These are phyloP conservation scores for Sapayoa aenigma DNA, from an alignment of 2,113 vertebrate species.

Conservation along the genomic window DNA sequence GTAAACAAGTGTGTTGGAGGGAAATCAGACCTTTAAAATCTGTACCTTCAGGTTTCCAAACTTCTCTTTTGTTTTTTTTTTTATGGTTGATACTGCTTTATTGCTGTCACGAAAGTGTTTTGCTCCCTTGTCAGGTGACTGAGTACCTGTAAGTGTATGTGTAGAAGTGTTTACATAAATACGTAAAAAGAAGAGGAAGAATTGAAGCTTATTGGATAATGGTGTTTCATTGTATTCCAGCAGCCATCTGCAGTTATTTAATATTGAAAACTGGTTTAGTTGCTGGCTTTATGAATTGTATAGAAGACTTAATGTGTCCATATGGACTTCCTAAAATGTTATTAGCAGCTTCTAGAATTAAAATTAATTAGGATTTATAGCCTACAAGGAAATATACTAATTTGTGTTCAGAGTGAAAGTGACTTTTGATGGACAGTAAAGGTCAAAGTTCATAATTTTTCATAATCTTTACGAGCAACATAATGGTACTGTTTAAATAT, in stretches of 20 bases:
- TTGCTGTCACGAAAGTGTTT: background rate
- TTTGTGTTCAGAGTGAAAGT: conserved; percentile 37
- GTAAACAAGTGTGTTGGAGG: background rate
- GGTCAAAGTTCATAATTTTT: conserved; percentile 48
- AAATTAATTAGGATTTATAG: conserved; percentile 66
- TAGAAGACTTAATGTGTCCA: conserved; percentile 42
- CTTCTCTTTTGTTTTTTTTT: background rate
- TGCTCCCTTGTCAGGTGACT: background rate
- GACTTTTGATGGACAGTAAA: conserved; percentile 52
- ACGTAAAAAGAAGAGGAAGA: background rate
- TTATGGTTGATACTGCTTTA: background rate
- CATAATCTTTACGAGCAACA: conserved; percentile 18
- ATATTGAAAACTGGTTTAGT: conserved; percentile 39
- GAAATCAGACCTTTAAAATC: background rate
- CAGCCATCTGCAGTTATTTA: conserved; percentile 1
- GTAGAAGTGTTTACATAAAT: background rate
- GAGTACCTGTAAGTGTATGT: background rate
- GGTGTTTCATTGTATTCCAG: background rate
- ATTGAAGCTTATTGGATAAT: background rate
- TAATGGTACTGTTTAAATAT: conserved; percentile 33
- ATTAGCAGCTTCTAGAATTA: conserved; percentile 65
- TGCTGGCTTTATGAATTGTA: conserved; percentile 53
- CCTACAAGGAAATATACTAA: conserved; percentile 42
- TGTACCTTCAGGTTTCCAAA: background rate
- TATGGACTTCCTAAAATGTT: conserved; percentile 59